Percentiles rank a stretch among this genome's conserved stretches.
These are phyloP conservation scores for Copidosoma floridanum DNA, from an alignment of 1,140 invertebrate genomes.

Conservation along the genomic window DNA sequence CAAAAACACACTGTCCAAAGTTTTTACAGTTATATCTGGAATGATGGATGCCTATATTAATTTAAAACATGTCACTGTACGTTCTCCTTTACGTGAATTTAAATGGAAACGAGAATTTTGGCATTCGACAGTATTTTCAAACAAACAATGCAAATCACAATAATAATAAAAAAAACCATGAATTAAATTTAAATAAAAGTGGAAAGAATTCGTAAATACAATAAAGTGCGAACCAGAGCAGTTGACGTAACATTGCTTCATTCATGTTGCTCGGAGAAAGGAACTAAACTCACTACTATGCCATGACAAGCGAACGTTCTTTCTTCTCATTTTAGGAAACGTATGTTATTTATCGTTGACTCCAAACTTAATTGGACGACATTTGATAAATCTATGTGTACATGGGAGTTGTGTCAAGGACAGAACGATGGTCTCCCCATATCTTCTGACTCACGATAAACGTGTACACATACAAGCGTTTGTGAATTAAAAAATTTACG, in stretches of 20 bases:
- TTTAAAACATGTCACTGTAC: too few relatives aligned
- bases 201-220: slow-evolving; percentile 8
- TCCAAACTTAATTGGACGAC: slow-evolving; percentile 22
- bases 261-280: slow-evolving; percentile 1
- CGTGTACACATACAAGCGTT: too few relatives aligned
- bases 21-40: too few relatives aligned
- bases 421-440: slow-evolving; percentile 17
- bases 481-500: too few relatives aligned
- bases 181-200: neutral
- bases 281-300: slow-evolving; percentile 9
- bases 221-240: slow-evolving; percentile 8
- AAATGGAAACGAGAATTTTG: too few relatives aligned
- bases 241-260: slow-evolving; percentile 16
- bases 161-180: slow-evolving; percentile 1
- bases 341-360: slow-evolving; percentile 14
- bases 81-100: too few relatives aligned
- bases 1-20: too few relatives aligned
- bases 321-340: slow-evolving; percentile 22
- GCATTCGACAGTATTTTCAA: too few relatives aligned
- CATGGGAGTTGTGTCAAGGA: slow-evolving; percentile 17
- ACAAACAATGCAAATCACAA: too few relatives aligned
- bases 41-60: too few relatives aligned
- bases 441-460: too few relatives aligned
- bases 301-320: slow-evolving; percentile 1
- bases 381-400: slow-evolving; percentile 19